Conservation (phyloP, 1,140 invertebrate genomes). For the Charaxes varanes region DNA sequence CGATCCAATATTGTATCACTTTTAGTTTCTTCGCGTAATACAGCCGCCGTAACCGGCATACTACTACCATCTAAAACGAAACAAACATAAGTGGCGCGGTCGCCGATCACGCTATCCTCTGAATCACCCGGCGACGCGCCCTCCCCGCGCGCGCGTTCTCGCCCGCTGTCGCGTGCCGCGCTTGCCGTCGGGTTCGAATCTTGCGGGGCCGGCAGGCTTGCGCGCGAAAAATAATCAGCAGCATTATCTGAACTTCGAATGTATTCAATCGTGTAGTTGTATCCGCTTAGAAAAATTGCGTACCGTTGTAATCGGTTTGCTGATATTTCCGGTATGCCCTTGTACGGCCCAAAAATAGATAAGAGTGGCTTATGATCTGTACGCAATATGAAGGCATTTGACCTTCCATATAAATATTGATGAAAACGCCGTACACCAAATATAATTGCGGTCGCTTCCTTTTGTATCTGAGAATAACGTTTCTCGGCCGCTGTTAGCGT, state of each 20-base stretch:
- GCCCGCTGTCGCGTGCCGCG: no score
- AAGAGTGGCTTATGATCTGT: slow-evolving; percentile 25
- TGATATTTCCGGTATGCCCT: slow-evolving; percentile 23
- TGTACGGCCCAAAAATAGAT: slow-evolving; percentile 21
- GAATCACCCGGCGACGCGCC: no score
- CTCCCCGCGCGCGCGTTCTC: no score
- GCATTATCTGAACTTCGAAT: slow-evolving; percentile 21
- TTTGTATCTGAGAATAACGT: slow-evolving; percentile 21
- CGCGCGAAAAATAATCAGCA: slow-evolving; percentile 21
- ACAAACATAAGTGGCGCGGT: slow-evolving; percentile 9
- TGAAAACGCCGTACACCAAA: slow-evolving; percentile 24
- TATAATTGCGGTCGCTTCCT: slow-evolving; percentile 23
- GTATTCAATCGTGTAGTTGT: slow-evolving; percentile 28
- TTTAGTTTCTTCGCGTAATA: slow-evolving; percentile 12
- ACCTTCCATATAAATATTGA: slow-evolving; percentile 24
- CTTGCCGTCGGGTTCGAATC: no score
- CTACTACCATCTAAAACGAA: slow-evolving; percentile 7
- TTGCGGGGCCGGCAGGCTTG: no score
- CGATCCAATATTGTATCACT: slow-evolving; percentile 3
- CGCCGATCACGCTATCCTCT: no score
- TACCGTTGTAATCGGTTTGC: slow-evolving; percentile 23
- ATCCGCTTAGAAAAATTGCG: slow-evolving; percentile 17
- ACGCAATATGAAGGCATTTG: slow-evolving; percentile 17
- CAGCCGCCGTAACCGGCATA: slow-evolving; percentile 10
- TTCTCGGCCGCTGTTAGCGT: slow-evolving; percentile 15